Conservation (phyloP, 2,113 vertebrate species). For the Siniperca chuatsi region DNA sequence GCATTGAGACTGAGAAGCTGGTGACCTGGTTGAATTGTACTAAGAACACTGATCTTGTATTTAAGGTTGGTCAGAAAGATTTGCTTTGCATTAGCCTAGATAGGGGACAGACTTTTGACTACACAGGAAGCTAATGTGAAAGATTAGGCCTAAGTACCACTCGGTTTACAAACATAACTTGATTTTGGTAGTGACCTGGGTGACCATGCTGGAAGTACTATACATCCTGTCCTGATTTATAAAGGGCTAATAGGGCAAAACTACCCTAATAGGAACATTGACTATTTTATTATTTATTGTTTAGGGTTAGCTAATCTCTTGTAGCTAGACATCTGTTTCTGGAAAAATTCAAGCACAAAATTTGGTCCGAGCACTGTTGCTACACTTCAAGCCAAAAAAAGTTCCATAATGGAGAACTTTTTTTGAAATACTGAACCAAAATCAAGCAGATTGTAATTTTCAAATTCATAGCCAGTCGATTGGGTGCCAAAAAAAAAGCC, state of each 20-base stretch:
- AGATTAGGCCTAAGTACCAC: slow-evolving; percentile 38
- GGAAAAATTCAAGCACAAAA: background rate
- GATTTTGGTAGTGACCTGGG: background rate
- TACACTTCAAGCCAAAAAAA: background rate
- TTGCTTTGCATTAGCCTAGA: slow-evolving; percentile 48
- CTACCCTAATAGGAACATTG: background rate
- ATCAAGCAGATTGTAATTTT: background rate
- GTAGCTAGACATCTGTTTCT: background rate
- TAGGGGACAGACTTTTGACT: slow-evolving; percentile 12
- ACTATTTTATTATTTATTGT: background rate
- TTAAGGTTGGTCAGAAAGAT: slow-evolving; percentile 24
- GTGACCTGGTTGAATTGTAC: slow-evolving; percentile 32
- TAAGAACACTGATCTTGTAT: slow-evolving; percentile 4
- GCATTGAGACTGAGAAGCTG: slow-evolving; percentile 1
- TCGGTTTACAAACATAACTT: slow-evolving; percentile 38
- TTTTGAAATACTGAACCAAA: background rate
- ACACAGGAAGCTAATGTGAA: slow-evolving; percentile 34
- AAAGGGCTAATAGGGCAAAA: background rate
- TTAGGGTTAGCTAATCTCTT: background rate
- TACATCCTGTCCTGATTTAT: slow-evolving; percentile 25
- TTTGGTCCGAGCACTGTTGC: background rate
- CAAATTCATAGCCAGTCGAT: background rate
- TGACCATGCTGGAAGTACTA: background rate
- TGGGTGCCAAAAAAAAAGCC: too few relatives aligned
- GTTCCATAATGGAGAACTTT: background rate